Base-by-base conservation (phyloP, 2,113 vertebrate genomes). In the Gopherus flavomarginatus region DNA sequence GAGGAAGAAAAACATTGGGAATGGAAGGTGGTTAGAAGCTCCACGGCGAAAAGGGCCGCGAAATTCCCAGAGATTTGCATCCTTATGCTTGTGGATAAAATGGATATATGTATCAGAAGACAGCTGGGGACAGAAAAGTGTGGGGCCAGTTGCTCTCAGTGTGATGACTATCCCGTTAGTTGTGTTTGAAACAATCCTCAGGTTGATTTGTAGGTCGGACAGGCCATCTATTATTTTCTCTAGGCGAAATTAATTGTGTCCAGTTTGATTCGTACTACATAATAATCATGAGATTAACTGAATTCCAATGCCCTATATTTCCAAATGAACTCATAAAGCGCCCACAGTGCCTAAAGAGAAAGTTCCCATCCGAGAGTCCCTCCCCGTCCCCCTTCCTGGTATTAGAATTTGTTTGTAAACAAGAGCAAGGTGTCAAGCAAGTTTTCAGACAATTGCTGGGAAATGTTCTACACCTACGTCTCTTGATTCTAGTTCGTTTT, bases 21-120 rank as follows among this genome's bases (percentile, higher is more conserved):
- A 0, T 3, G 56, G 19, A 22, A 82, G n/a, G 52, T 9, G 52
- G 9, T 21, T 12, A 31, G 21, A n/a, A 5, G 8, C 19, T n/a
- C 35, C 12, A 8, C 85, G 72, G 38, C 38, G 38, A 11, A 42
- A 77, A 44, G 72, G 72, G 38, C 38, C 72, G 5, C 22, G 72
- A 6, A 12, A 13, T 38, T 42, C 62, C 10, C 72, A 44, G 62
- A n/a, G 35, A 11, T 69, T 69, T n/a, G 14, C 62, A n/a, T 44
- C 19, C 8, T 42, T 11, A 44, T 26, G 72, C 13, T 8, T 26
- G 22, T 44, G 72, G 72, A n/a, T 35, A n/a, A n/a, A 35, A n/a
- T 42, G 38, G 10, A 42, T 26, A 11, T 21, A 13, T 26, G 24
- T 6, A 26, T 77, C 22, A 26, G 72, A 42, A 77, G 22, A n/a